Percentiles rank a stretch among this genome's conserved stretches.
These are phyloP conservation scores for Acromyrmex heyeri DNA, from an alignment of 1,140 invertebrate species.

Conservation along the genomic window DNA sequence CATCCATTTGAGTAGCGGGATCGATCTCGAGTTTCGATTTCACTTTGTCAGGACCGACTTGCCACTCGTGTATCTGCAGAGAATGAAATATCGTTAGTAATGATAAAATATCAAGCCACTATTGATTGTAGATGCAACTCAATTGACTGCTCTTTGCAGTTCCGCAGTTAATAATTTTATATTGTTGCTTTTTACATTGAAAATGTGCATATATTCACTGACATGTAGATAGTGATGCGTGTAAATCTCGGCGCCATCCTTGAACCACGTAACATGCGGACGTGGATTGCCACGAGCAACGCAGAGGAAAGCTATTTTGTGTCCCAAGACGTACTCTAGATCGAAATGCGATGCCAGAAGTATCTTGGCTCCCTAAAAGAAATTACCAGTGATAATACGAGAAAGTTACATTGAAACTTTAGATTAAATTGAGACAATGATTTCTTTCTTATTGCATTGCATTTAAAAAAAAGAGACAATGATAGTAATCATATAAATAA, in stretches of 20 bases:
- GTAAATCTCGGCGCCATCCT: slow-evolving; percentile 96
- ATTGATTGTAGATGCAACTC: neutral
- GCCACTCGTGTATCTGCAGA: slow-evolving; percentile 94
- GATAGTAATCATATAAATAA: no score
- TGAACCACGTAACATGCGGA: slow-evolving; percentile 97
- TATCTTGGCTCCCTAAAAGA: slow-evolving; percentile 94
- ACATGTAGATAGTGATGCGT: slow-evolving; percentile 95
- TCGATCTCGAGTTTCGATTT: slow-evolving; percentile 98
- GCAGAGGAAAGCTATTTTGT: slow-evolving; percentile 97
- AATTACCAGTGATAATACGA: neutral
- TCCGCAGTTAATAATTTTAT: neutral
- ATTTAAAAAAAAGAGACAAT: no score
- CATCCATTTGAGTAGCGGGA: slow-evolving; percentile 97
- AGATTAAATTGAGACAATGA: neutral
- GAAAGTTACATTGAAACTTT: neutral
- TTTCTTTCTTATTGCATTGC: neutral
- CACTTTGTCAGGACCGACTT: slow-evolving; percentile 92
- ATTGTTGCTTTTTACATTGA: neutral
- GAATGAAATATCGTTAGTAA: neutral
- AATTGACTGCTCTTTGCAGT: neutral
- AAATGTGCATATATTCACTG: slow-evolving; percentile 81
- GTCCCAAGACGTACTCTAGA: slow-evolving; percentile 96
- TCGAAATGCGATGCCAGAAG: slow-evolving; percentile 96
- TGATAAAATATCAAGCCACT: neutral
- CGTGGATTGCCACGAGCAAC: slow-evolving; percentile 94